Conservation (phyloP, 2,113 vertebrate species). For the Labrus mixtus region DNA sequence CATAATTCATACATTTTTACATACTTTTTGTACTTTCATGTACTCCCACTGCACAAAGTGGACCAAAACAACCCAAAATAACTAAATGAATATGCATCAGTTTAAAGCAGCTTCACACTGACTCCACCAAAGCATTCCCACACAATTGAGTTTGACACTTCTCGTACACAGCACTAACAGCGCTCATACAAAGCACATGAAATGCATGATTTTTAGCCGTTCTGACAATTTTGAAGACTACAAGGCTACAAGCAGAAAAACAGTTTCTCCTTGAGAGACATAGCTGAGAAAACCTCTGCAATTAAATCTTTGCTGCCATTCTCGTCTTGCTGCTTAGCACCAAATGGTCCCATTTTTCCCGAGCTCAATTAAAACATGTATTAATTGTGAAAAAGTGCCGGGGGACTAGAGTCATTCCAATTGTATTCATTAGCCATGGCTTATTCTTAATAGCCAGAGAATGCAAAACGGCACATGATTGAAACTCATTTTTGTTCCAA, state of each 20-base stretch:
- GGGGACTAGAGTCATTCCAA: slow-evolving; percentile 50
- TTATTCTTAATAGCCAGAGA: slow-evolving; percentile 51
- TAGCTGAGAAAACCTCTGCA: slow-evolving; percentile 38
- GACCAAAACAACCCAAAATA: slow-evolving; percentile 53
- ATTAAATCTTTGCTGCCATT: slow-evolving; percentile 37
- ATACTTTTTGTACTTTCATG: slow-evolving; percentile 16
- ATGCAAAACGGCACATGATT: slow-evolving; percentile 66
- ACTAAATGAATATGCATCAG: slow-evolving; percentile 48
- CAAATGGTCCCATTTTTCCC: slow-evolving; percentile 46
- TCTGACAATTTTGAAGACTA: slow-evolving; percentile 48
- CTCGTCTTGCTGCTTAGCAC: slow-evolving; percentile 24
- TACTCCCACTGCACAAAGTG: slow-evolving; percentile 20
- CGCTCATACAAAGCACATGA: slow-evolving; percentile 9
- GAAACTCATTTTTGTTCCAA: slow-evolving; percentile 59
- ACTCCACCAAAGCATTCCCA: slow-evolving; percentile 1
- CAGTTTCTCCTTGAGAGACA: slow-evolving; percentile 54
- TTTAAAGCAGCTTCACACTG: slow-evolving; percentile 2
- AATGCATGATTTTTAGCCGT: slow-evolving; percentile 50
- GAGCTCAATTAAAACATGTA: slow-evolving; percentile 68
- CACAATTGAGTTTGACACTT: slow-evolving; percentile 22
- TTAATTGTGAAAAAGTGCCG: slow-evolving; percentile 62
- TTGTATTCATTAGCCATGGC: slow-evolving; percentile 64
- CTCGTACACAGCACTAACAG: background rate
- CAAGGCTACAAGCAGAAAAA: slow-evolving; percentile 50
- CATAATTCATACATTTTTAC: slow-evolving; percentile 31